phyloP scores from a whole-genome alignment of 2,888 invertebrate species.

The Charanyca ferruginea region DNA sequence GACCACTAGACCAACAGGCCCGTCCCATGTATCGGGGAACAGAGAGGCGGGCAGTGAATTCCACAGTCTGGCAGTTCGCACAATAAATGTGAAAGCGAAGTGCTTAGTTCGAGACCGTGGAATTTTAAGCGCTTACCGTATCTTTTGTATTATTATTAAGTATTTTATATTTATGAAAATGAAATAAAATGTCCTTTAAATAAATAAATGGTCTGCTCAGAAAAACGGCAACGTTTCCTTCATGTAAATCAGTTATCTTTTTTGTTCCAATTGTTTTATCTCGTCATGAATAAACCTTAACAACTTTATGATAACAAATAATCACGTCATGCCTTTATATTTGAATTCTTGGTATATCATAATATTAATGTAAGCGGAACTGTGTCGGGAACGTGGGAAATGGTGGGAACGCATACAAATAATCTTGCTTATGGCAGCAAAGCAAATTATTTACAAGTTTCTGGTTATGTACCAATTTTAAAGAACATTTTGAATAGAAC shows the following conservation, averaged over 20 bases:
- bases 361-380: slow-evolving; percentile 29
- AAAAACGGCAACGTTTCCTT: not conserved
- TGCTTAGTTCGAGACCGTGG: no score
- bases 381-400: slow-evolving; percentile 11
- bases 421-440: slow-evolving; percentile 22
- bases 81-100: no score
- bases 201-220: not conserved
- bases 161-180: no score
- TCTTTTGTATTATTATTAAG: no score
- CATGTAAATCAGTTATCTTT: not conserved
- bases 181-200: no score
- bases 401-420: slow-evolving; percentile 19
- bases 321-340: slow-evolving; percentile 6
- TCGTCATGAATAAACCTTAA: not conserved
- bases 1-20: no score
- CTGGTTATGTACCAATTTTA: slow-evolving; percentile 19
- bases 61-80: no score
- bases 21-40: no score
- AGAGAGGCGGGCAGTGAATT: no score
- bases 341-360: slow-evolving; percentile 10
- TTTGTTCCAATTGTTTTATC: not conserved
- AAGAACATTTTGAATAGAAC: slow-evolving; percentile 1
- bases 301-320: slow-evolving; percentile 11
- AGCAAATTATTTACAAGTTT: slow-evolving; percentile 9
- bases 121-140: no score